Base-by-base conservation (phyloP, 2,888 invertebrate species). In the Palloptera scutellata region DNA sequence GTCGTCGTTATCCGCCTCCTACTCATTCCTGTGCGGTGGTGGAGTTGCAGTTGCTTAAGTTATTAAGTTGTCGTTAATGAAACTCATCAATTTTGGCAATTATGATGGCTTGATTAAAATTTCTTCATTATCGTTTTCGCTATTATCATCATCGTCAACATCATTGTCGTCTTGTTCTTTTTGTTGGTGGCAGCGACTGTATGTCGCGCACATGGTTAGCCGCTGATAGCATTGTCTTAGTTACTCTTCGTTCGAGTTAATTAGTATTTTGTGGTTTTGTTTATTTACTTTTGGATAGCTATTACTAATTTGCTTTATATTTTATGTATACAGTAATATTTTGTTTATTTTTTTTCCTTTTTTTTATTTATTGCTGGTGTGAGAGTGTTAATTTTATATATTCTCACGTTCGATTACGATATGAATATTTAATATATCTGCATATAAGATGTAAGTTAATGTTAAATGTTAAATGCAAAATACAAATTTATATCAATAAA, bases 51-150 rank as follows among this genome's bases (percentile, higher is more conserved):
- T 19, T 20, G 2, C n/a, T 15, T 17, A 48, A 42, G 54, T 15
- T 45, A 63, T 79, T 55, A 45, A 63, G 12, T 51, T 17, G 30
- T 74, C 77, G 76, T 76, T 78, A 79, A 79, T 78, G 77, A 79
- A 78, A 81, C 74, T 75, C 81, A 79, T 80, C 77, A 79, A 78
- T 79, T 80, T 77, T 70, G 71, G 73, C 72, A 74, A 75, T 74
- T 73, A 74, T 73, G 69, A 69, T 69, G 68, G 66, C 69, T 69
- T 52, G 66, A 69, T 66, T 63, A 66, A 61, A 61, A 63, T 66
- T 63, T 63, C 66, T 54, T 51, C 60, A 66, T 60, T 60, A 64
- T 40, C 20, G 6, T 19, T 42, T 20, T 48, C 48, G 15, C n/a
- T n/a, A n/a, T n/a, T n/a, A n/a, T n/a, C 48, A 48, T 15, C 15